Conservation (phyloP, 2,113 vertebrate species). For the Podarcis cretensis region DNA sequence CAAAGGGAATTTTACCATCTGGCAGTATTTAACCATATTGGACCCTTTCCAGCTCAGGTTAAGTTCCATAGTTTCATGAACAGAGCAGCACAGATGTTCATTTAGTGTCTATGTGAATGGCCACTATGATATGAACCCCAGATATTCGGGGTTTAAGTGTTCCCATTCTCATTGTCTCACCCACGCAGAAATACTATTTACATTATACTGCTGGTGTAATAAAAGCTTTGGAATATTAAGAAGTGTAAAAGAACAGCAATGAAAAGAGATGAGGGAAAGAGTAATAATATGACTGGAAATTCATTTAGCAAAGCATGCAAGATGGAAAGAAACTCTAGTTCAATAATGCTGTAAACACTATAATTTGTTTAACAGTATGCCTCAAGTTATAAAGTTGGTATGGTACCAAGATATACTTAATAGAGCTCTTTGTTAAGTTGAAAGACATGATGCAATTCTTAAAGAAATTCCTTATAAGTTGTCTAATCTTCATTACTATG, state of each 20-base stretch:
- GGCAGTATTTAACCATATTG: constrained; percentile 52
- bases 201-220: constrained; percentile 25
- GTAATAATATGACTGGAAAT: constrained; percentile 16
- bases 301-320: constrained; percentile 2
- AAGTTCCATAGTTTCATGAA: constrained; percentile 41
- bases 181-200: constrained; percentile 21
- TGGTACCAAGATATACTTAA: neutral
- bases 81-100: constrained; percentile 30
- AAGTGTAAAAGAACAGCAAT: neutral
- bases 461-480: neutral
- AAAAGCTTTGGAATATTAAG: constrained; percentile 11
- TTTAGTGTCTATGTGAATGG: constrained; percentile 59
- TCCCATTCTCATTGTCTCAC: constrained; percentile 37
- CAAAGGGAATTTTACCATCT: constrained; percentile 38
- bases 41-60: constrained; percentile 38
- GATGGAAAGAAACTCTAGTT: neutral
- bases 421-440: neutral
- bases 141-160: constrained; percentile 43
- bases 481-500: neutral
- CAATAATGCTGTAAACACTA: neutral
- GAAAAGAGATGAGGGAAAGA: neutral
- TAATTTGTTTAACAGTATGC: constrained; percentile 6
- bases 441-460: neutral
- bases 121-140: constrained; percentile 43
- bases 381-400: neutral